Percentiles rank a stretch among this genome's conserved stretches.
Conservation (phyloP, 2,113 vertebrate species). For the Mystacornis crossleyi region DNA sequence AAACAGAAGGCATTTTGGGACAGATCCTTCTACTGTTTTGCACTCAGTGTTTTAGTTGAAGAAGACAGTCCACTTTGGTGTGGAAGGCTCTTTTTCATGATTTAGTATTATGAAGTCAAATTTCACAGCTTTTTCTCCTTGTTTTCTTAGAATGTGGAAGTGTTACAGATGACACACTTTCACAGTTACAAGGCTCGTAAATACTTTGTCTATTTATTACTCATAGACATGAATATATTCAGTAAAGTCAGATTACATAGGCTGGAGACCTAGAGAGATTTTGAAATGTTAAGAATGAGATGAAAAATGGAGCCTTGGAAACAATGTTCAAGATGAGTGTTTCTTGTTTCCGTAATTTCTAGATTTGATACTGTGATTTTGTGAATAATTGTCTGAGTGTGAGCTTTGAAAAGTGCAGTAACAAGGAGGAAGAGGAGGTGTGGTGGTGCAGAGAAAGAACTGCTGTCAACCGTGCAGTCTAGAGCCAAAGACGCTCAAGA, state of each 20-base stretch:
- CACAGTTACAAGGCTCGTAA: background rate
- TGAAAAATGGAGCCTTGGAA: background rate
- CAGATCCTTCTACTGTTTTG: background rate
- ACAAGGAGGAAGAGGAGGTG: background rate
- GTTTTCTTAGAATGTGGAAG: background rate
- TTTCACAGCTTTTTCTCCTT: background rate
- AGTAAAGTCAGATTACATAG: background rate
- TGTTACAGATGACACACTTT: background rate
- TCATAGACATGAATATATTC: background rate
- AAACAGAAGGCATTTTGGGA: background rate
- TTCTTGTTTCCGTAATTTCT: background rate
- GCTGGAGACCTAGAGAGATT: background rate
- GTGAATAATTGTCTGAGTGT: background rate
- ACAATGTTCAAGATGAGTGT: background rate
- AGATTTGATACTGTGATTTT: background rate
- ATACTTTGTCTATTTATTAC: background rate
- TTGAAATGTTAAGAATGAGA: background rate
- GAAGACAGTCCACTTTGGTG: background rate
- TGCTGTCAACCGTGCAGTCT: rapidly evolving
- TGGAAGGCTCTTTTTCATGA: background rate
- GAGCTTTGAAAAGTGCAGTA: background rate
- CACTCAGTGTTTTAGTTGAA: background rate
- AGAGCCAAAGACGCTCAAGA: background rate
- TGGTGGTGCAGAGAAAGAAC: background rate
- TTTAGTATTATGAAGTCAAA: background rate